Conservation (phyloP, 2,888 invertebrate genomes). For the Selenia dentaria region DNA sequence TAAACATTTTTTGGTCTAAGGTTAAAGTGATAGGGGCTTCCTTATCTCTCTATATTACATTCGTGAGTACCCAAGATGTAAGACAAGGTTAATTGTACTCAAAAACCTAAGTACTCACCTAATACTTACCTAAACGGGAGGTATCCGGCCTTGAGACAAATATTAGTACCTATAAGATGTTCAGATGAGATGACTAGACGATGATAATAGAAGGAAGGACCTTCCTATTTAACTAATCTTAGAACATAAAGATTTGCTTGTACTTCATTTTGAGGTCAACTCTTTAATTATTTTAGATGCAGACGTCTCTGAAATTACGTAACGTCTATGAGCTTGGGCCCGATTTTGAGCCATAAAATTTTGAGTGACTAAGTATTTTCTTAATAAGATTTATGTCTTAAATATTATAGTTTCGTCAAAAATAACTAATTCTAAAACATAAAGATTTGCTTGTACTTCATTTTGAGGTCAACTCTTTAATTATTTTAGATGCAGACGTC, state of each 20-base stretch:
- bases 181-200: constrained; percentile 2
- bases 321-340: too few relatives aligned
- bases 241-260: background rate
- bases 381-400: too few relatives aligned
- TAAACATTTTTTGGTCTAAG: too few relatives aligned
- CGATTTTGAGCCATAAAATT: background rate
- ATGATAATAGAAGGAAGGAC: constrained; percentile 13
- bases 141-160: constrained; percentile 8
- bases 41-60: background rate
- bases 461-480: background rate
- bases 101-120: background rate
- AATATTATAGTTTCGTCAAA: too few relatives aligned
- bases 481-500: background rate
- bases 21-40: background rate
- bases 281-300: background rate
- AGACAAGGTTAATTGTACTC: constrained; percentile 9
- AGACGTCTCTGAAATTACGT: background rate
- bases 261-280: background rate
- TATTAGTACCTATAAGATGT: constrained; percentile 1
- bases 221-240: constrained; percentile 4
- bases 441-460: background rate
- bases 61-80: constrained; percentile 9
- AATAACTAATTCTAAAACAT: background rate
- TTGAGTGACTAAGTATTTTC: too few relatives aligned
- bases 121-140: constrained; percentile 25